A percentile compares a stretch with the other conserved stretches of the same genome.
phyloP scores from a whole-genome alignment of 2,113 vertebrate genomes.

The Gymnarchus niloticus region DNA sequence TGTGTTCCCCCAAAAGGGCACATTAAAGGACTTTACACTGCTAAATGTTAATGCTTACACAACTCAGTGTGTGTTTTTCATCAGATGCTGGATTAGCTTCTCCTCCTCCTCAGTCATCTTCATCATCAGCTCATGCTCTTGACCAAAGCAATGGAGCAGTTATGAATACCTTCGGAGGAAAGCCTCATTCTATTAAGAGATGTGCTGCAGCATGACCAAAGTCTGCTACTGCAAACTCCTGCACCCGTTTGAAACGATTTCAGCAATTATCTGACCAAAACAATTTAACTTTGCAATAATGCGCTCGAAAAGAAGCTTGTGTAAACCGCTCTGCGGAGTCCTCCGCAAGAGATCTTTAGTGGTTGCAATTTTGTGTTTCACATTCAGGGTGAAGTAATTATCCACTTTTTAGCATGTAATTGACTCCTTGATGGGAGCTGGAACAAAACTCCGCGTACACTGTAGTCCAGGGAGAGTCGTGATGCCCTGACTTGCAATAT shows the following conservation, averaged over 20 bases:
- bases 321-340: neutral
- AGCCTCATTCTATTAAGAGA: no score
- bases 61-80: neutral
- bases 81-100: neutral
- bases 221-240: neutral
- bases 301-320: neutral
- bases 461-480: neutral
- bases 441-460: neutral
- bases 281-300: neutral
- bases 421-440: neutral
- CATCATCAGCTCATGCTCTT: neutral
- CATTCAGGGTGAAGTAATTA: neutral
- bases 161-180: neutral
- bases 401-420: neutral
- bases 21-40: neutral
- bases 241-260: neutral
- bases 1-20: neutral
- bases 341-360: neutral
- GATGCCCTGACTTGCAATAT: neutral
- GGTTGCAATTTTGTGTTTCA: neutral
- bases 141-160: neutral
- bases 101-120: no score
- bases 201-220: no score
- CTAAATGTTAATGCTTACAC: neutral
- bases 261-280: neutral